phyloP scores from a whole-genome alignment of 2,113 vertebrate species.

The Cercocebus atys region DNA sequence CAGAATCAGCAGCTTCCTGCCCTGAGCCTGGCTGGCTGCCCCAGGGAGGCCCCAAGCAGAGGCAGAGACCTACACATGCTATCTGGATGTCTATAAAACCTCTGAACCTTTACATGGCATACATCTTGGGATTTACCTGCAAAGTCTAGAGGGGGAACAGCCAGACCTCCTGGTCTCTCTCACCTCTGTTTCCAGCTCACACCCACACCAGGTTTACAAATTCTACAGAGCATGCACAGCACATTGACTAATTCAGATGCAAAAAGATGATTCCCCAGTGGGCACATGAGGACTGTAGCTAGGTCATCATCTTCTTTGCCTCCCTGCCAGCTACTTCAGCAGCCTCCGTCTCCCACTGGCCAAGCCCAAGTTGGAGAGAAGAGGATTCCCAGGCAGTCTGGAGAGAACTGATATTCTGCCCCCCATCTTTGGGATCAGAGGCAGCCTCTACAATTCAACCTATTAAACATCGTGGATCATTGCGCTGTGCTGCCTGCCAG shows the following conservation, averaged over 20 bases:
- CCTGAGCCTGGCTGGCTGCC: neutral
- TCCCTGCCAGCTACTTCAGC: neutral
- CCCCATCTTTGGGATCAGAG: neutral
- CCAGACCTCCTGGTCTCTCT: neutral
- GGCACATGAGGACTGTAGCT: fast-evolving
- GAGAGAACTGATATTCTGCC: neutral
- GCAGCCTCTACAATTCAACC: neutral
- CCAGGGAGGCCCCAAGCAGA: neutral
- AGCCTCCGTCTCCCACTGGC: neutral
- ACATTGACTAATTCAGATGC: neutral
- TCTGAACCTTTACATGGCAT: neutral
- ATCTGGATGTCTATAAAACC: neutral
- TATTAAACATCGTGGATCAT: neutral
- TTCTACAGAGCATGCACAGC: neutral
- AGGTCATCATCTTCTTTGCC: neutral
- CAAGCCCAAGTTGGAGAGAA: neutral
- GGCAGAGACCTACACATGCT: neutral
- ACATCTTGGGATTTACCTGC: neutral
- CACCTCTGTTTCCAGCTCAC: neutral
- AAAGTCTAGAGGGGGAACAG: neutral
- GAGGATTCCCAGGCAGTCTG: neutral
- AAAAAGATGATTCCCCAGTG: neutral
- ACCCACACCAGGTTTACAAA: neutral
- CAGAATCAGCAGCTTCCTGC: slow-evolving; percentile 44
- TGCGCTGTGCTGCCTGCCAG: neutral